Conservation (phyloP, 2,888 invertebrate genomes). For the Papilio gigon region DNA sequence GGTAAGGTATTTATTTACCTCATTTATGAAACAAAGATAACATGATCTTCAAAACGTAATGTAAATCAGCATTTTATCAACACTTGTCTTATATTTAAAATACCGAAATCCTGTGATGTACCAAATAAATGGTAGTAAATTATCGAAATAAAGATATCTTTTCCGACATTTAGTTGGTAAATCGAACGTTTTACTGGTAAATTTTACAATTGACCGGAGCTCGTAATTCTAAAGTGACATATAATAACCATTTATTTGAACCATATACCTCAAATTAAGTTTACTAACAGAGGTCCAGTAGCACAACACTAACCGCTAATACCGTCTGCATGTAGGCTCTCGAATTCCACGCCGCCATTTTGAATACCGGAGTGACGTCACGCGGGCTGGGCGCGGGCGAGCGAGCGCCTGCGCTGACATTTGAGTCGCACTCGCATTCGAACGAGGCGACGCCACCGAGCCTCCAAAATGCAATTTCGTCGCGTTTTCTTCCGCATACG, state of each 20-base stretch:
- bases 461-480: slow-evolving; percentile 73
- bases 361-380: slow-evolving; percentile 81
- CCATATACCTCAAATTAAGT: slow-evolving; percentile 11
- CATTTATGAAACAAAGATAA: too few relatives aligned
- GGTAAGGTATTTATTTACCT: background rate
- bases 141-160: too few relatives aligned
- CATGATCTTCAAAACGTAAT: too few relatives aligned
- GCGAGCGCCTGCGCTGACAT: slow-evolving; percentile 59
- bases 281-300: slow-evolving; percentile 25
- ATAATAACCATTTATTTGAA: background rate
- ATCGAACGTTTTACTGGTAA: too few relatives aligned
- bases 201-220: too few relatives aligned
- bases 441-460: slow-evolving; percentile 74
- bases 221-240: too few relatives aligned
- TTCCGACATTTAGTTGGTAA: too few relatives aligned
- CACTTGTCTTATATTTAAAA: too few relatives aligned
- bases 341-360: slow-evolving; percentile 80
- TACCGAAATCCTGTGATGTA: too few relatives aligned
- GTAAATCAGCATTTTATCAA: too few relatives aligned
- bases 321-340: slow-evolving; percentile 67
- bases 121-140: too few relatives aligned
- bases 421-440: slow-evolving; percentile 72
- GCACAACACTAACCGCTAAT: slow-evolving; percentile 28
- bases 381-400: slow-evolving; percentile 74
- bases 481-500: slow-evolving; percentile 70